Base-by-base conservation (phyloP, 2,113 vertebrate genomes). In the Edolisoma coerulescens region DNA sequence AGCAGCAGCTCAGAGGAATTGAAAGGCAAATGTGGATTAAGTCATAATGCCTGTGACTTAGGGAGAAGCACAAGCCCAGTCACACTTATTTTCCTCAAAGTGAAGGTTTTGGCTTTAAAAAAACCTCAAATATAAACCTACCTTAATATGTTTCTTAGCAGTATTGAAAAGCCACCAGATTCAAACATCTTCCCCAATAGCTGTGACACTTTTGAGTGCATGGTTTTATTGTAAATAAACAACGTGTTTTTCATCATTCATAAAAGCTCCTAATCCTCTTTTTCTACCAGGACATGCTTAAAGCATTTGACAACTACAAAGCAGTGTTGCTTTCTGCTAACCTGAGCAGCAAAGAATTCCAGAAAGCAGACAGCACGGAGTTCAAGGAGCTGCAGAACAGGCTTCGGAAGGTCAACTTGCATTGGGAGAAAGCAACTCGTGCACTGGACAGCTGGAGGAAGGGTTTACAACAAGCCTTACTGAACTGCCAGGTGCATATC, bases 221-320 rank as follows among this genome's bases (percentile, higher is more conserved):
- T 67, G 11, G 15, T 30, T 56, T 73, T 73, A 15, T 41, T 85
- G 71, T 49, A 70, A 84, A 74, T 75, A 89, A 89, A 32, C 15
- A 68, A 49, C 6, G 8, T 26, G 16, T 5, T 78, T 86, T 61
- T 50, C 30, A 17, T 74, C 16, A 22, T 70, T 84, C 54, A 39
- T 39, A 67, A 32, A 74, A n/a, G n/a, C 19, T 82, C 13, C 50
- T 83, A 74, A 87, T 91, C 37, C 37, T 37, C 28, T 87, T 82
- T 64, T 92, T 50, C 21, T 69, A 27, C 9, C 87, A 99, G 99
- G 98, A 99, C 82, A 97, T 98, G 93, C 95, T 99, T 92, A 99
- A 97, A 82, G 97, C 95, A 17, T 99, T 99, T 95, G 98, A 98
- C 64, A 97, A 98, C 96, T 98, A 98, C 97, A 99, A 99, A 96